These are phyloP conservation scores for Tetraodon nigroviridis DNA, from an alignment of 2,113 vertebrate species.

Conservation along the genomic window DNA sequence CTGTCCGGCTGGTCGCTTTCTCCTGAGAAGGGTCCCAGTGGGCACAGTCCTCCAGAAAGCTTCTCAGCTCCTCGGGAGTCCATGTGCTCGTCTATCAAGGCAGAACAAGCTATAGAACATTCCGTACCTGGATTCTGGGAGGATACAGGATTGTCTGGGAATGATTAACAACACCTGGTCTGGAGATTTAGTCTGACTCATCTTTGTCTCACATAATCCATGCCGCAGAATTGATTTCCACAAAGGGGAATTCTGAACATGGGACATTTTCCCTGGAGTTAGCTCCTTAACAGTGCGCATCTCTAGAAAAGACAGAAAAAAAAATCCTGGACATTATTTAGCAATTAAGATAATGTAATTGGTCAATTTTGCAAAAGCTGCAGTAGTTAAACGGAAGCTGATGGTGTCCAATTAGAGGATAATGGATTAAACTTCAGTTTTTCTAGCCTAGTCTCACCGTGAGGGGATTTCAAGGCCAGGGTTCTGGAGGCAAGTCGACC, in stretches of 20 bases:
- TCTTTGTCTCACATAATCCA: slow-evolving; percentile 71
- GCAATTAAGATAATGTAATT: no score
- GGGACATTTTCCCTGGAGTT: slow-evolving; percentile 78
- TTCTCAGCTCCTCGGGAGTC: slow-evolving; percentile 70
- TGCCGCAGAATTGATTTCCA: slow-evolving; percentile 94
- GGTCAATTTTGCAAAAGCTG: no score
- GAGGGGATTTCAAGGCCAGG: slow-evolving; percentile 81
- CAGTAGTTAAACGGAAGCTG: no score
- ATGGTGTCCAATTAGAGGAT: no score
- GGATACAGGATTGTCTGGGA: neutral
- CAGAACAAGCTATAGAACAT: neutral
- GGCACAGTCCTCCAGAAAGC: slow-evolving; percentile 86
- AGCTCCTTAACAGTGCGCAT: slow-evolving; percentile 77
- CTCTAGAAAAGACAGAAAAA: slow-evolving; percentile 66
- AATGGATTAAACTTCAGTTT: no score
- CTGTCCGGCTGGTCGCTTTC: slow-evolving; percentile 77
- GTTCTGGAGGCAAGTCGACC: slow-evolving; percentile 91
- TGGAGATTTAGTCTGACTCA: neutral
- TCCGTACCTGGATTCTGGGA: neutral
- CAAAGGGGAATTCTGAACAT: slow-evolving; percentile 85
- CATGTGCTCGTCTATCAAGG: slow-evolving; percentile 67
- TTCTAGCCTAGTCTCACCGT: slow-evolving; percentile 68
- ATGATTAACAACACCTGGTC: slow-evolving; percentile 44
- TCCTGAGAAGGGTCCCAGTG: slow-evolving; percentile 88
- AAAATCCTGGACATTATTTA: neutral